Percentiles rank a stretch among this genome's conserved stretches.
These are phyloP conservation scores for Rana temporaria DNA, from an alignment of 2,113 vertebrate genomes.

Conservation along the genomic window DNA sequence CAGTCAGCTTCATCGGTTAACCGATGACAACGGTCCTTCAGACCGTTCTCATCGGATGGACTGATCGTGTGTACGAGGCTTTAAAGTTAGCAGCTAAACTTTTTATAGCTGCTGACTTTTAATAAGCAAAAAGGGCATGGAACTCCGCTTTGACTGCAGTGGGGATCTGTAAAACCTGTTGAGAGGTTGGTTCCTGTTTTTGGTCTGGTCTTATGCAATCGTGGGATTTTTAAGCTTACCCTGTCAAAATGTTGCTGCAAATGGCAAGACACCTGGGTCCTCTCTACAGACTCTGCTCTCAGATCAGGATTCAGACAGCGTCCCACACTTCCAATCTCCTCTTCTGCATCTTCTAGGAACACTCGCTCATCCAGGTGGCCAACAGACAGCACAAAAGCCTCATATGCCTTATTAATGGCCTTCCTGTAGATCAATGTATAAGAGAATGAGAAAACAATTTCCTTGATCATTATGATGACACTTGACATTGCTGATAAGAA, in stretches of 20 bases:
- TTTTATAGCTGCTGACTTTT: no score
- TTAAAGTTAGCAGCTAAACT: no score
- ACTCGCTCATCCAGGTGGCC: constrained; percentile 91
- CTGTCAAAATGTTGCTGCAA: constrained; percentile 79
- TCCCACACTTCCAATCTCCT: constrained; percentile 86
- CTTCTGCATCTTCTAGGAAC: constrained; percentile 88
- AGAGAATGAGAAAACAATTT: not conserved
- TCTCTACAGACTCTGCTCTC: constrained; percentile 74
- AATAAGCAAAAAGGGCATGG: no score
- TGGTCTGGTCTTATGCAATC: no score
- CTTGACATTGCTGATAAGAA: not conserved
- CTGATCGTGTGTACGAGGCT: no score
- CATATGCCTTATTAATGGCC: constrained; percentile 89
- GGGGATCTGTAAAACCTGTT: no score
- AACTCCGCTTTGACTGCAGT: no score
- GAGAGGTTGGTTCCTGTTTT: no score
- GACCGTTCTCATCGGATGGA: no score
- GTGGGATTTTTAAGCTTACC: constrained; percentile 60
- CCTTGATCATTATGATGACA: no score
- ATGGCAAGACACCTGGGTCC: constrained; percentile 72
- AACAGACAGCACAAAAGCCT: constrained; percentile 86
- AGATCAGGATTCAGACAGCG: constrained; percentile 75
- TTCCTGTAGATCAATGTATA: constrained; percentile 70
- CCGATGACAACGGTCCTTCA: no score
- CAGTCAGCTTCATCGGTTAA: no score